Percentiles rank a stretch among this genome's conserved stretches.
phyloP scores from a whole-genome alignment of 2,113 vertebrate genomes.

The Peromyscus maniculatus region DNA sequence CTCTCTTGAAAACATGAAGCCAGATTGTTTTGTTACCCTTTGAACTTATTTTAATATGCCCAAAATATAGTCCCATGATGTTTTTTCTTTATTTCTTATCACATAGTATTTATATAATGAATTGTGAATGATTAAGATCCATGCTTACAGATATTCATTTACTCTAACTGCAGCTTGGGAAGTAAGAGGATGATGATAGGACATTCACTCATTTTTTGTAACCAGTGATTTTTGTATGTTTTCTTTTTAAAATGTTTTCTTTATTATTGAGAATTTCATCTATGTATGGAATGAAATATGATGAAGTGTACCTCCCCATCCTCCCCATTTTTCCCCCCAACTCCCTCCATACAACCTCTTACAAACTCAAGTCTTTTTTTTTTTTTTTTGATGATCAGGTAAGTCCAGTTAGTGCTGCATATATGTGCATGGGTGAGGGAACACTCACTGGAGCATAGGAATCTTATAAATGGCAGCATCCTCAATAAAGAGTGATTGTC shows the following conservation, averaged over 20 bases:
- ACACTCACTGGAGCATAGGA: not conserved
- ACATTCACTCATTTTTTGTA: not conserved
- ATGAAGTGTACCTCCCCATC: not conserved
- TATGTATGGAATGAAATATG: not conserved
- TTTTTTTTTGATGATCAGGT: not conserved
- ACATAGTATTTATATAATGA: conserved; percentile 45
- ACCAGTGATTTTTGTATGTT: not conserved
- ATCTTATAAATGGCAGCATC: too few species aligned
- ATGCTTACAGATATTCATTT: conserved; percentile 19
- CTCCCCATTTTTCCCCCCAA: not conserved
- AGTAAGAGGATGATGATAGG: not conserved
- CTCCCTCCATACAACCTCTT: too few species aligned
- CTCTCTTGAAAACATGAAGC: not conserved
- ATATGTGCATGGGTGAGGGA: not conserved
- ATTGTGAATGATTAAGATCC: conserved; percentile 45
- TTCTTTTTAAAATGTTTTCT: not conserved
- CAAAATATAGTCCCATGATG: not conserved
- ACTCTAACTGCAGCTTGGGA: not conserved
- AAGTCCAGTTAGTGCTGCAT: not conserved
- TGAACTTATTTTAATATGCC: conserved; percentile 64
- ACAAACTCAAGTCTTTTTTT: not conserved
- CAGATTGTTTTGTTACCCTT: conserved; percentile 63
- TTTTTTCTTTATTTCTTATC: conserved; percentile 56
- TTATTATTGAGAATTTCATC: not conserved
- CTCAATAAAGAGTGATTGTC: not conserved